Conservation (phyloP, 2,113 vertebrate species). For the Myanophis thanlyinensis region DNA sequence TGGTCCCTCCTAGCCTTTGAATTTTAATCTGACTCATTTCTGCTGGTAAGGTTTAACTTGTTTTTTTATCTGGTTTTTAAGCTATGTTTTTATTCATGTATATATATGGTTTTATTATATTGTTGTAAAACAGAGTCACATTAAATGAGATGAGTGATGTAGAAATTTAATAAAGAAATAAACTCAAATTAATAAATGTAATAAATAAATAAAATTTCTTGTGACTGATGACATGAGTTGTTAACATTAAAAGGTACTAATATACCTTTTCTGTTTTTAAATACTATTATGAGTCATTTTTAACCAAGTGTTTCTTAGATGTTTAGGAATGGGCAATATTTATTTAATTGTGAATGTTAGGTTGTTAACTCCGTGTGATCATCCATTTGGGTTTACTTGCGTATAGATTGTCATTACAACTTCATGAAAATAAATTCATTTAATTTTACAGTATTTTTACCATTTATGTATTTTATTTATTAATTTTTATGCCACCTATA, state of each 20-base stretch:
- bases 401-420: neutral
- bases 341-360: neutral
- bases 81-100: neutral
- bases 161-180: neutral
- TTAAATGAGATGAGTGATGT: neutral
- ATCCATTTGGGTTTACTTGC: neutral
- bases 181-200: neutral
- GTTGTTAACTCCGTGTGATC: neutral
- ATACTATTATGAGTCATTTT: neutral
- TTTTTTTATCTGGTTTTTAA: neutral
- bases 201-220: neutral
- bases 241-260: neutral
- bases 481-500: neutral
- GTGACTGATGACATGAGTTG: neutral
- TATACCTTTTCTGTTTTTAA: neutral
- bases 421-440: neutral
- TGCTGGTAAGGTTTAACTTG: neutral
- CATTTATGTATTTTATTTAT: neutral
- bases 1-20: neutral
- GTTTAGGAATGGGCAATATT: neutral
- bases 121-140: neutral
- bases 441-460: neutral
- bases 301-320: no score
- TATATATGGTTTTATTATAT: neutral
- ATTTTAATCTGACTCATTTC: neutral